phyloP scores from a whole-genome alignment of 2,888 invertebrate genomes.

The Celastrina argiolus region DNA sequence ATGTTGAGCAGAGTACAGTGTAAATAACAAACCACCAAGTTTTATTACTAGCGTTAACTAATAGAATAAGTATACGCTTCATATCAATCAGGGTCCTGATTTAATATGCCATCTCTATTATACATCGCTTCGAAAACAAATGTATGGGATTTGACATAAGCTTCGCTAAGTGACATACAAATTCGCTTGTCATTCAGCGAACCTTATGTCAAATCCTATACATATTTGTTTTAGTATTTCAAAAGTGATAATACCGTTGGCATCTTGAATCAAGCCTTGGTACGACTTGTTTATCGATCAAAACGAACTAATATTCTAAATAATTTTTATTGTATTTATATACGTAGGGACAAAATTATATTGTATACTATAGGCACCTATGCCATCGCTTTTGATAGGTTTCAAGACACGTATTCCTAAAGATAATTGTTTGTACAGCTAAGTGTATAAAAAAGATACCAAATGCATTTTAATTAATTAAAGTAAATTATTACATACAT shows the following conservation, averaged over 20 bases:
- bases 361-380: slow-evolving; percentile 4
- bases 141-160: no score
- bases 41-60: not conserved
- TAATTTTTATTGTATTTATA: slow-evolving; percentile 24
- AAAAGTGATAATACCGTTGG: no score
- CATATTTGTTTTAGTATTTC: no score
- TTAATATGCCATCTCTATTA: no score
- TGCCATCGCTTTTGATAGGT: slow-evolving; percentile 23
- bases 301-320: slow-evolving; percentile 33
- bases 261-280: no score
- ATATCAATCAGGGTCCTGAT: slow-evolving; percentile 31
- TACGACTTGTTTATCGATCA: slow-evolving; percentile 22
- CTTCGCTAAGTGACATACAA: no score
- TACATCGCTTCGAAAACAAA: no score
- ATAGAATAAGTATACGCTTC: slow-evolving; percentile 28
- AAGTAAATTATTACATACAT: slow-evolving; percentile 24
- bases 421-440: slow-evolving; percentile 34
- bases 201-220: no score
- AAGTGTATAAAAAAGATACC: slow-evolving; percentile 44
- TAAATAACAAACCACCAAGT: no score
- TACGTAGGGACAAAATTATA: slow-evolving; percentile 11
- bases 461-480: slow-evolving; percentile 52
- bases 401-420: slow-evolving; percentile 23
- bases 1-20: no score
- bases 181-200: no score